phyloP scores from a whole-genome alignment of 2,797 vertebrate genomes.

The Sebastes hopkinsi region DNA sequence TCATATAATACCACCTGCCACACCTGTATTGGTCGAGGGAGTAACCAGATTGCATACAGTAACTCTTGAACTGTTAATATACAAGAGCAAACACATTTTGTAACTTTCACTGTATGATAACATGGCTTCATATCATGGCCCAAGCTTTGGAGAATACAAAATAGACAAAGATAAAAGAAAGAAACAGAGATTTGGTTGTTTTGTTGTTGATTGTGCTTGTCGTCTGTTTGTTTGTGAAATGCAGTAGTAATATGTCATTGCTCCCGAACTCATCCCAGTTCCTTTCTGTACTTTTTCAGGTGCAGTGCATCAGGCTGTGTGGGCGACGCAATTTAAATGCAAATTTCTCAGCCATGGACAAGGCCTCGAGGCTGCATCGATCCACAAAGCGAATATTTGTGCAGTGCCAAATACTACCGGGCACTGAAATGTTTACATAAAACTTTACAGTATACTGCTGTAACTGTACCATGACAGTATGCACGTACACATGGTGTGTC shows the following conservation, averaged over 20 bases:
- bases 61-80: slow-evolving; percentile 5
- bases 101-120: neutral
- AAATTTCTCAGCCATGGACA: slow-evolving; percentile 73
- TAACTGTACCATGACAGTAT: slow-evolving; percentile 2
- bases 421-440: slow-evolving; percentile 5
- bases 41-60: slow-evolving; percentile 20
- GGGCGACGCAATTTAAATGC: slow-evolving; percentile 82
- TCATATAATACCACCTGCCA: slow-evolving; percentile 12
- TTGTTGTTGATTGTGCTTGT: slow-evolving; percentile 17
- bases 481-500: slow-evolving; percentile 8
- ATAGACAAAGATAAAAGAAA: neutral
- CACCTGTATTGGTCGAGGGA: slow-evolving; percentile 44
- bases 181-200: slow-evolving; percentile 5
- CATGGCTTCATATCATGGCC: neutral
- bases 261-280: slow-evolving; percentile 22
- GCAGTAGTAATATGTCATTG: slow-evolving; percentile 31
- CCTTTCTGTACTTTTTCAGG: slow-evolving; percentile 48
- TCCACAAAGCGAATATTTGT: slow-evolving; percentile 52
- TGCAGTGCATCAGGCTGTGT: slow-evolving; percentile 59
- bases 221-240: slow-evolving; percentile 29
- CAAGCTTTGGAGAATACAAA: neutral
- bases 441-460: slow-evolving; percentile 25
- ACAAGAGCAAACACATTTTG: neutral
- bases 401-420: slow-evolving; percentile 29
- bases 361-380: slow-evolving; percentile 60